Conservation (phyloP, 2,888 invertebrate species). For the Cyrtodaria siliqua region DNA sequence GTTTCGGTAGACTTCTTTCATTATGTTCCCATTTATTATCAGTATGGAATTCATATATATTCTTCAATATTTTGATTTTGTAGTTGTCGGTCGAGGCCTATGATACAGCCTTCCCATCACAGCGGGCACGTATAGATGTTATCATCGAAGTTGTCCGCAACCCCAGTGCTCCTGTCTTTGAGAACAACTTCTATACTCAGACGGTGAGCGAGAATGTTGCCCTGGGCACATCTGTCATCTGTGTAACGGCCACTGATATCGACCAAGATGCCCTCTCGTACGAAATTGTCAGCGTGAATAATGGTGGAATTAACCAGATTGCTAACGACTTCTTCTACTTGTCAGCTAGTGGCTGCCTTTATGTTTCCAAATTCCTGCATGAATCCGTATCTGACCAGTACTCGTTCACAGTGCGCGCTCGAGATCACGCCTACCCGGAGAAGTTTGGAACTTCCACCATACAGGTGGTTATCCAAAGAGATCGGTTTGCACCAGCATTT, state of each 20-base stretch:
- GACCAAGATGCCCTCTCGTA: conserved; percentile 70
- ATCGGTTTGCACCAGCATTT: conserved; percentile 64
- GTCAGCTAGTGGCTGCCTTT: conserved; percentile 62
- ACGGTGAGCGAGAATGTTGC: conserved; percentile 71
- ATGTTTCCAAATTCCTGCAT: conserved; percentile 57
- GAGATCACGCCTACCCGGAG: conserved; percentile 71
- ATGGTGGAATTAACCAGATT: conserved; percentile 22
- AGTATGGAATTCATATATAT: no score
- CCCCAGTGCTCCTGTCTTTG: conserved; percentile 70
- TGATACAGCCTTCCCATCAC: conserved; percentile 66
- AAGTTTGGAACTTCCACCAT: conserved; percentile 68
- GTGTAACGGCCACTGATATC: conserved; percentile 86
- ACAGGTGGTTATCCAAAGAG: conserved; percentile 68
- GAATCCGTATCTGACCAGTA: conserved; percentile 44
- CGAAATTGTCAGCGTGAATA: conserved; percentile 37
- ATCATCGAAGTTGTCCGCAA: conserved; percentile 72
- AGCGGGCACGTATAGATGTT: conserved; percentile 64
- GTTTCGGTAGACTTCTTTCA: no score
- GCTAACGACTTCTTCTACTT: conserved; percentile 52
- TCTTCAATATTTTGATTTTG: no score
- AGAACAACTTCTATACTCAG: conserved; percentile 46
- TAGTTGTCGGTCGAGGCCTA: conserved; percentile 73
- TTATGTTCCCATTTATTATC: no score
- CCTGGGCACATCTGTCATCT: conserved; percentile 89
- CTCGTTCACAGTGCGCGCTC: conserved; percentile 65